phyloP scores from a whole-genome alignment of 1,140 invertebrate species.

The Papilio helenus region DNA sequence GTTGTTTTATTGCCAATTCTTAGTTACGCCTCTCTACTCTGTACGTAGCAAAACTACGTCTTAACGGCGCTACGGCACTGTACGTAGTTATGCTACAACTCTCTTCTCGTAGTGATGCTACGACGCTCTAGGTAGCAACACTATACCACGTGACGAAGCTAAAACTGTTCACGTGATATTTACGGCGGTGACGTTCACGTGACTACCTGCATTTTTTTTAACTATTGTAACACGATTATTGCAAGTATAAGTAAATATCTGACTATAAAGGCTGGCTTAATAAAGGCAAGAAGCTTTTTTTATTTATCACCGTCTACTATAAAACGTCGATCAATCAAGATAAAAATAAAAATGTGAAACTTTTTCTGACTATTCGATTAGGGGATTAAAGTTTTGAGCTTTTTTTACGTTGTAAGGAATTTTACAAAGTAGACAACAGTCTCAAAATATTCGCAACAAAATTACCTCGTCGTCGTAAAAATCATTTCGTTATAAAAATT shows the following conservation, averaged over 20 bases:
- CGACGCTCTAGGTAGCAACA: too few species aligned
- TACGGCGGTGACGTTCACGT: neutral
- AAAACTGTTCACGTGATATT: too few species aligned
- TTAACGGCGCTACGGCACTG: neutral
- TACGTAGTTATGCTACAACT: neutral
- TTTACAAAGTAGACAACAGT: neutral
- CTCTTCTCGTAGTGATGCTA: neutral
- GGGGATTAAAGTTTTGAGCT: neutral
- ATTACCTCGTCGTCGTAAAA: constrained; percentile 17
- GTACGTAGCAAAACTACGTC: neutral
- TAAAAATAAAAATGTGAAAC: neutral
- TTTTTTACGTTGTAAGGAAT: constrained; percentile 7
- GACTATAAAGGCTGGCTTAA: neutral
- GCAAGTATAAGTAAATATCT: neutral
- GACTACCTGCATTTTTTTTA: neutral
- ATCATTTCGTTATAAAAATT: constrained; percentile 16
- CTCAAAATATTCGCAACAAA: constrained; percentile 14
- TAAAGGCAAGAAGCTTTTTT: neutral
- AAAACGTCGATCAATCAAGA: constrained; percentile 9
- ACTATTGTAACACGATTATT: neutral
- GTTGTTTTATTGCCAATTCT: neutral
- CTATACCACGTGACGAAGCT: too few species aligned
- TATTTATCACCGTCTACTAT: neutral
- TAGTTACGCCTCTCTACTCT: neutral
- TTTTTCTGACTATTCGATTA: neutral